These are phyloP conservation scores for Phrixothrix hirtus DNA, from an alignment of 2,888 invertebrate species.

Conservation along the genomic window DNA sequence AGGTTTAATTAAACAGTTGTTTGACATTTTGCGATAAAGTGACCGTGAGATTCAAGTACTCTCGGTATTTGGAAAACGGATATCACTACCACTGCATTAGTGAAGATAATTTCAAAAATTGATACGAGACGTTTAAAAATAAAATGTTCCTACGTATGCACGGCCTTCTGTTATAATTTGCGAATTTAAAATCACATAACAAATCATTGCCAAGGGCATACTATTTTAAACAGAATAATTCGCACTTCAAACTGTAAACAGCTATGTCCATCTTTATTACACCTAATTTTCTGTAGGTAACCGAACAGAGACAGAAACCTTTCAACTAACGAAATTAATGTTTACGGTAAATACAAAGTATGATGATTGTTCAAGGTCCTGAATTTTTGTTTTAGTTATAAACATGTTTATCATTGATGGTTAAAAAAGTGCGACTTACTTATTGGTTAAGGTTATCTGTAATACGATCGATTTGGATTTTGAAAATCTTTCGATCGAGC, in stretches of 20 bases:
- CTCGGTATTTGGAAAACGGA: conserved; percentile 11
- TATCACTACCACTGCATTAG: too few species aligned
- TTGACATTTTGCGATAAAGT: conserved; percentile 11
- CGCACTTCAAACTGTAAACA: conserved; percentile 10
- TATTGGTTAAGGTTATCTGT: conserved; percentile 1
- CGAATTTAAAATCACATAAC: conserved; percentile 2
- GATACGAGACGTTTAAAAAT: too few species aligned
- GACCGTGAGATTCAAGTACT: conserved; percentile 8
- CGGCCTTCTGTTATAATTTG: too few species aligned
- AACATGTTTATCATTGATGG: conserved; percentile 14
- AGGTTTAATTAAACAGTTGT: conserved; percentile 5
- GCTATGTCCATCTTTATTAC: conserved; percentile 4
- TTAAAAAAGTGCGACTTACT: neutral
- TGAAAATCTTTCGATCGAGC: neutral
- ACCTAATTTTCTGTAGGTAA: neutral
- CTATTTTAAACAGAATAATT: conserved; percentile 9
- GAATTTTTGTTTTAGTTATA: conserved; percentile 13
- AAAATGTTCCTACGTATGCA: too few species aligned
- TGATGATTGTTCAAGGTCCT: conserved; percentile 18
- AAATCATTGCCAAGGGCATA: conserved; percentile 22
- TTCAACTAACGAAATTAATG: conserved; percentile 7
- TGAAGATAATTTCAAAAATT: too few species aligned
- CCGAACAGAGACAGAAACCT: conserved; percentile 4
- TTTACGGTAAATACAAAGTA: conserved; percentile 17
- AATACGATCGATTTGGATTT: neutral